Conservation (phyloP, 2,888 invertebrate species). For the Eudemis profundana region DNA sequence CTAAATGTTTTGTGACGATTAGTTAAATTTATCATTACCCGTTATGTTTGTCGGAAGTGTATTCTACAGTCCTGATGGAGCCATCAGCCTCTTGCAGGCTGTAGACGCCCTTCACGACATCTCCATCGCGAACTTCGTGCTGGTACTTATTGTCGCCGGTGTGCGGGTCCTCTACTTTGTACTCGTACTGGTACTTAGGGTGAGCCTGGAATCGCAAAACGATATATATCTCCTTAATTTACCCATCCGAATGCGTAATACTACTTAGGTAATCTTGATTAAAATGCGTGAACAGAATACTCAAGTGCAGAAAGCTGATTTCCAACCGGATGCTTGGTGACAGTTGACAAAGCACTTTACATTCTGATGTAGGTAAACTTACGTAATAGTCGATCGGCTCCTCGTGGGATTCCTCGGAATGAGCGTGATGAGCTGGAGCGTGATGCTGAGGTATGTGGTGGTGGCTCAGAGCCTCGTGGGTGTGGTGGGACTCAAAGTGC, state of each 20-base stretch:
- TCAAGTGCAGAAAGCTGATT: constrained; percentile 73
- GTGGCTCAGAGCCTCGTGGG: constrained; percentile 50
- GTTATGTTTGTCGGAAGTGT: constrained; percentile 84
- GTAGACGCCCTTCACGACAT: constrained; percentile 88
- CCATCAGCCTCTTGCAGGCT: constrained; percentile 86
- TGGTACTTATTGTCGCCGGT: constrained; percentile 87
- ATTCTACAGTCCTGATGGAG: constrained; percentile 86
- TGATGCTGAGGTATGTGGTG: constrained; percentile 55
- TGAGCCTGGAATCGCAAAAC: constrained; percentile 72
- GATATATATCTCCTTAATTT: constrained; percentile 51
- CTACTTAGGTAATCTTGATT: constrained; percentile 49
- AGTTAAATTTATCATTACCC: constrained; percentile 72
- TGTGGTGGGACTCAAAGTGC: constrained; percentile 52
- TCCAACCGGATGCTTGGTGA: constrained; percentile 60
- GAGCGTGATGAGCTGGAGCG: constrained; percentile 52
- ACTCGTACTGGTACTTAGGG: constrained; percentile 86
- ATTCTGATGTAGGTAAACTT: constrained; percentile 58
- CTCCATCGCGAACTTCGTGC: constrained; percentile 85
- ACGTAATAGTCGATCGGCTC: constrained; percentile 81
- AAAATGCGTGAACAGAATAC: constrained; percentile 55
- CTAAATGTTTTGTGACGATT: background rate
- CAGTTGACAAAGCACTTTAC: constrained; percentile 53
- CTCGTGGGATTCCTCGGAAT: constrained; percentile 64
- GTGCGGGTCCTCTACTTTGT: constrained; percentile 86
- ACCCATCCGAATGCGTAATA: constrained; percentile 55